Evolutionary conservation across 2,888 invertebrate genomes (phyloP), one percentile per base, ranked within the genome.

Genomic region (Yponomeuta plumbellus): DNA sequence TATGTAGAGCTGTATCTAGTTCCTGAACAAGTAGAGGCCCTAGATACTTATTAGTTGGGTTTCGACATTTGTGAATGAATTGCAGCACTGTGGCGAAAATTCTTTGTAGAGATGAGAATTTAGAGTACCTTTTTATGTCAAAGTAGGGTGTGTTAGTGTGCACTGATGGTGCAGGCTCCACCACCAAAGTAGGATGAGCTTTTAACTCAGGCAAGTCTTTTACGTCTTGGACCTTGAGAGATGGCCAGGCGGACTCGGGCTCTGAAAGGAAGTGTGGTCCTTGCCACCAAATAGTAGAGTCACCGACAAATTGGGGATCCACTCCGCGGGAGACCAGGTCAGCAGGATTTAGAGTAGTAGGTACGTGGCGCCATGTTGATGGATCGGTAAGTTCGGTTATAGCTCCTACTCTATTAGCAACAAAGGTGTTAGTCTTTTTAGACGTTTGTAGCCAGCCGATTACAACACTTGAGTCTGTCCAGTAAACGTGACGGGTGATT

Each of bases 231-330:
- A 26, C 13, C 10, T 61, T 44, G 11, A 13, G 3, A 21, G 11
- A 34, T 34, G 61, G 61, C 61, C 61, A 61, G 1, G 5, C 11
- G 17, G 61, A 61, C 11, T 61, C 61, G 1, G 11, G 11, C 17
- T 17, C 8, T 23, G 20, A n/a, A 56, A 65, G 23, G 21, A 65
- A 65, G 8, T 11, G 22, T 23, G 65, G 56, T 2, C 65, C 65
- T 13, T 65, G 17, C 57, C 65, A 65, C 56, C 65, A 65, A 20
- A 65, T 23, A 23, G 22, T 20, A 34, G 34, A 34, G 34, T 10
- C 34, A 34, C 34, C 8, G 34, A 34, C 3, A 2, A 8, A 11
- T 11, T 39, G 39, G 5, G 39, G 39, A 39, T 39, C 39, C 5
- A 39, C 39, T 5, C 6, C 5, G 39, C 39, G 39, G 5, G 39